Conservation (phyloP, 2,888 invertebrate species). For the Hydrotaea cyrtoneurina region DNA sequence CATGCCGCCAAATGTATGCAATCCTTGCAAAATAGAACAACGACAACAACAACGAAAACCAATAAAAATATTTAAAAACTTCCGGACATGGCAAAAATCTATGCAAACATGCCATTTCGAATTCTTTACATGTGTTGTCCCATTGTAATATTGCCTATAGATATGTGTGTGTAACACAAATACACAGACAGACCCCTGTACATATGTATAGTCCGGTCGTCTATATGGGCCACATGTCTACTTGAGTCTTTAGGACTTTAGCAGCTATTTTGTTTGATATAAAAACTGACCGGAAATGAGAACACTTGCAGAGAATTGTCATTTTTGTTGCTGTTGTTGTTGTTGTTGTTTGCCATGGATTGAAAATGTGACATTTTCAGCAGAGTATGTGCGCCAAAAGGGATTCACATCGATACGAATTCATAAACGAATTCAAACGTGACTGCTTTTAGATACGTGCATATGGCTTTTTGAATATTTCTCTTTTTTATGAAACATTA, state of each 20-base stretch:
- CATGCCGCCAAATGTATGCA: neutral
- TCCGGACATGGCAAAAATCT: neutral
- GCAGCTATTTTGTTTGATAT: neutral
- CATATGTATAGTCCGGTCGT: too few species aligned
- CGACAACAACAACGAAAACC: neutral
- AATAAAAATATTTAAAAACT: neutral
- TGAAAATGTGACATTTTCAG: neutral
- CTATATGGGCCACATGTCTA: neutral
- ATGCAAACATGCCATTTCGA: neutral
- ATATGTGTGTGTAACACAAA: neutral
- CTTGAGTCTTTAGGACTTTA: neutral
- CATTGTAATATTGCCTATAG: neutral
- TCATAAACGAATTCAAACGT: slow-evolving; percentile 29
- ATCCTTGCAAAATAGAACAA: too few species aligned
- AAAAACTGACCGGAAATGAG: slow-evolving; percentile 5
- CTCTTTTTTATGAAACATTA: too few species aligned
- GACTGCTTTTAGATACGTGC: slow-evolving; percentile 2
- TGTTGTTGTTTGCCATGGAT: neutral
- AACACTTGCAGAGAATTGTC: neutral
- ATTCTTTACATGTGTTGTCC: too few species aligned
- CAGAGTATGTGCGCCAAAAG: slow-evolving; percentile 16
- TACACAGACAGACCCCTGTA: too few species aligned
- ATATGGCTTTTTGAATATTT: neutral
- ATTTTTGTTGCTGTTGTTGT: neutral
- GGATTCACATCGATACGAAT: neutral